Evolutionary conservation across 2,113 vertebrate species (phyloP).

Genomic region (Melanotaenia duboulayi): DNA sequence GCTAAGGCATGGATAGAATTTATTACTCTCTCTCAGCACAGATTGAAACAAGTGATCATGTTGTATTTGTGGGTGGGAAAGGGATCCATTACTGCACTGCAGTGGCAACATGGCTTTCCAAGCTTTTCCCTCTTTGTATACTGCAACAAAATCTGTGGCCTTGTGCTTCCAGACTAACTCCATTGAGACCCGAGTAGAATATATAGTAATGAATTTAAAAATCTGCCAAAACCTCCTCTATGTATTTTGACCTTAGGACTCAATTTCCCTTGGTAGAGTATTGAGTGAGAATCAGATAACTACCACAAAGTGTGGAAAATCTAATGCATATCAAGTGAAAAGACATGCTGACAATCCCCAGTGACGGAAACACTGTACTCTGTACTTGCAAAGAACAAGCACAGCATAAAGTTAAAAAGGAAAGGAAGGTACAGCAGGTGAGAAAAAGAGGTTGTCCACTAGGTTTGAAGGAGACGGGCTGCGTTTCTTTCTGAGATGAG

Average conservation of each 20-base stretch:
- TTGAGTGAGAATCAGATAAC: slow-evolving; percentile 78
- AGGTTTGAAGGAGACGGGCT: neutral
- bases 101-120: slow-evolving; percentile 30
- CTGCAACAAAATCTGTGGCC: slow-evolving; percentile 44
- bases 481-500: neutral
- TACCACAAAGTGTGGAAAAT: slow-evolving; percentile 70
- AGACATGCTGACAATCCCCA: slow-evolving; percentile 62
- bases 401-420: slow-evolving; percentile 55
- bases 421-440: slow-evolving; percentile 13
- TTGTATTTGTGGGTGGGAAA: slow-evolving; percentile 24
- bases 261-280: slow-evolving; percentile 71
- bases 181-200: slow-evolving; percentile 53
- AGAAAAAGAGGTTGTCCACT: neutral
- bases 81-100: slow-evolving; percentile 19
- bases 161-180: slow-evolving; percentile 43
- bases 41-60: slow-evolving; percentile 29
- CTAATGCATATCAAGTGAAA: slow-evolving; percentile 78
- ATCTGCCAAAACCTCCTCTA: slow-evolving; percentile 57
- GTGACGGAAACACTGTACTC: slow-evolving; percentile 57
- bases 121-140: slow-evolving; percentile 12
- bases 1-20: neutral
- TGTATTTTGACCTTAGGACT: slow-evolving; percentile 68
- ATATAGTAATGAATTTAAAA: slow-evolving; percentile 72
- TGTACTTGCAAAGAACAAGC: slow-evolving; percentile 59
- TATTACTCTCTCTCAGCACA: neutral